A percentile compares a stretch with the other conserved stretches of the same genome.
Conservation (phyloP, 2,888 invertebrate species). For the Chloroclysta siterata region DNA sequence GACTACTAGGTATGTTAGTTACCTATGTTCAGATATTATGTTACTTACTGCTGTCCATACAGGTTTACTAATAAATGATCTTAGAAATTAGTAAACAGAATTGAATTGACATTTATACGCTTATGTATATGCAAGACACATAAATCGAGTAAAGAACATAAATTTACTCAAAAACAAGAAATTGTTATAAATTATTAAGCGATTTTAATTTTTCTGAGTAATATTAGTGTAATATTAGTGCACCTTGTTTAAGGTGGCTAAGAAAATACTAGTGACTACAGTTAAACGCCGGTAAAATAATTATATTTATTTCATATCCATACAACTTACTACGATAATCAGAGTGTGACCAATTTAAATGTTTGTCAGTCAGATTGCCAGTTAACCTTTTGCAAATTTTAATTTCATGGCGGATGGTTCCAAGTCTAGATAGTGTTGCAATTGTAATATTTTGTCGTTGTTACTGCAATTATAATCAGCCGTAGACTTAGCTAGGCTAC, state of each 20-base stretch:
- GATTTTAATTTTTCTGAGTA: no score
- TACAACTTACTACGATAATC: constrained; percentile 31
- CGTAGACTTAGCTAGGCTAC: neutral
- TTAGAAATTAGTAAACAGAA: no score
- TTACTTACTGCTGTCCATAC: no score
- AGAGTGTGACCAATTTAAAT: constrained; percentile 47
- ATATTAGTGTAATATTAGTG: no score
- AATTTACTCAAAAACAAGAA: no score
- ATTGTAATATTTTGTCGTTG: constrained; percentile 23
- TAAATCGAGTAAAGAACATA: no score
- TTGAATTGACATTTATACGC: no score
- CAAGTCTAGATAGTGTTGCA: constrained; percentile 38
- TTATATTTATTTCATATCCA: constrained; percentile 1
- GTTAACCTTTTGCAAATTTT: constrained; percentile 45
- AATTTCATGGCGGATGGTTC: constrained; percentile 55
- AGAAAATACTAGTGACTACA: neutral
- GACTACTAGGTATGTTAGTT: constrained; percentile 19
- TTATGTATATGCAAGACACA: no score
- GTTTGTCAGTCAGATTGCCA: constrained; percentile 35
- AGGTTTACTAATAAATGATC: no score
- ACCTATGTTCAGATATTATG: neutral
- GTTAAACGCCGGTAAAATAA: neutral
- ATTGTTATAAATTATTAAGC: no score
- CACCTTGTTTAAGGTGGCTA: no score
- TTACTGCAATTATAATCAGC: constrained; percentile 14